Percentiles rank a stretch among this genome's conserved stretches.
phyloP scores from a whole-genome alignment of 1,140 invertebrate species.

The Drosophila punjabiensis region DNA sequence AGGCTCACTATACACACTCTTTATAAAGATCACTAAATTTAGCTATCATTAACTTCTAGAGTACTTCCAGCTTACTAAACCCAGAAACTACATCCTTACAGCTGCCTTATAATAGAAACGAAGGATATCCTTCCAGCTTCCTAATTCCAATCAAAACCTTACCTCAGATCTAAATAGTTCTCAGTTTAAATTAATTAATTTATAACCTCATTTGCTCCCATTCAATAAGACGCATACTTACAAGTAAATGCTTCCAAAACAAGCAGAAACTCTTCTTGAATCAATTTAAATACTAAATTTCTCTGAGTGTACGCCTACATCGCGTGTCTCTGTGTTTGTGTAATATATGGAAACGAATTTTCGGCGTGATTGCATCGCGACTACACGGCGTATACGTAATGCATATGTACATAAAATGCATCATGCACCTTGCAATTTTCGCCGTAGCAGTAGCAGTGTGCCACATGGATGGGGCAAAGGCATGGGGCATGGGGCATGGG shows the following conservation, averaged over 20 bases:
- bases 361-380: conserved; percentile 62
- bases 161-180: background rate
- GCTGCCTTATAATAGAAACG: background rate
- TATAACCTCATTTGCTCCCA: background rate
- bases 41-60: background rate
- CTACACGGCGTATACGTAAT: conserved; percentile 63
- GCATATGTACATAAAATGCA: conserved; percentile 52
- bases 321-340: conserved; percentile 25
- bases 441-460: background rate
- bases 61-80: background rate
- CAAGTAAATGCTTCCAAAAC: background rate
- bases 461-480: background rate
- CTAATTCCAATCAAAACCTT: background rate
- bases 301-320: background rate
- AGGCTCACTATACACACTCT: too few relatives aligned
- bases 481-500: background rate
- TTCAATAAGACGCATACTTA: background rate
- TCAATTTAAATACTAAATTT: background rate
- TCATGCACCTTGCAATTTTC: conserved; percentile 34
- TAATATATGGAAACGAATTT: conserved; percentile 62
- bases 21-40: background rate
- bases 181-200: background rate
- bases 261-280: background rate
- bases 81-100: background rate
- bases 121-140: background rate